These are phyloP conservation scores for Callipepla squamata DNA, from an alignment of 2,113 vertebrate species.

Conservation along the genomic window DNA sequence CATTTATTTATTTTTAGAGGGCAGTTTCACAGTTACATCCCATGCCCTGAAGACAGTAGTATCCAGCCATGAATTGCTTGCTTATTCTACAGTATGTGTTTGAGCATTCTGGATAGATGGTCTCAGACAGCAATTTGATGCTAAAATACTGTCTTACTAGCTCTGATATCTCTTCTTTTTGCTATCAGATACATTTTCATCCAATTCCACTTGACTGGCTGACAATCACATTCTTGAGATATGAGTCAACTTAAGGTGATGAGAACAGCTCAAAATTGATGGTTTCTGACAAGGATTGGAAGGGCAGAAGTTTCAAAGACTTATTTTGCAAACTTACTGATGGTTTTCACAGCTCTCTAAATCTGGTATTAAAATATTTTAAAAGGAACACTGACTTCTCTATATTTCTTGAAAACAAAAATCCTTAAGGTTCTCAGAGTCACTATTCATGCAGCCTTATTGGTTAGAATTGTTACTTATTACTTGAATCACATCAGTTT, in stretches of 20 bases:
- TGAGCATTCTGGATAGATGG: neutral
- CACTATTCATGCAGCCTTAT: neutral
- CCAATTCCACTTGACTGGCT: neutral
- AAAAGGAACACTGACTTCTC: neutral
- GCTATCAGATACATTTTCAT: neutral
- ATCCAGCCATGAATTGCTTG: neutral
- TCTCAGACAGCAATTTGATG: neutral
- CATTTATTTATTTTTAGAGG: neutral
- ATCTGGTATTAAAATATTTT: neutral
- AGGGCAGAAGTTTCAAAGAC: neutral
- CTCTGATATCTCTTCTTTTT: neutral
- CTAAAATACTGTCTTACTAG: neutral
- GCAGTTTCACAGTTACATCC: neutral
- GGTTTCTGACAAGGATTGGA: neutral
- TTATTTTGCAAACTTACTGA: neutral
- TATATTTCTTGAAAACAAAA: neutral
- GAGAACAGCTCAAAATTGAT: neutral
- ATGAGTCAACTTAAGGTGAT: conserved; percentile 1
- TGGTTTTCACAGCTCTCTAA: neutral
- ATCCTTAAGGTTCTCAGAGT: neutral
- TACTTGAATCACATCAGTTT: neutral
- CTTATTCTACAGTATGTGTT: neutral
- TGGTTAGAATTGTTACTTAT: neutral
- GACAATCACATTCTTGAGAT: neutral
- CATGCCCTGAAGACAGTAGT: neutral